These are phyloP conservation scores for Lemur catta DNA, from an alignment of 2,797 vertebrate species.

Conservation along the genomic window DNA sequence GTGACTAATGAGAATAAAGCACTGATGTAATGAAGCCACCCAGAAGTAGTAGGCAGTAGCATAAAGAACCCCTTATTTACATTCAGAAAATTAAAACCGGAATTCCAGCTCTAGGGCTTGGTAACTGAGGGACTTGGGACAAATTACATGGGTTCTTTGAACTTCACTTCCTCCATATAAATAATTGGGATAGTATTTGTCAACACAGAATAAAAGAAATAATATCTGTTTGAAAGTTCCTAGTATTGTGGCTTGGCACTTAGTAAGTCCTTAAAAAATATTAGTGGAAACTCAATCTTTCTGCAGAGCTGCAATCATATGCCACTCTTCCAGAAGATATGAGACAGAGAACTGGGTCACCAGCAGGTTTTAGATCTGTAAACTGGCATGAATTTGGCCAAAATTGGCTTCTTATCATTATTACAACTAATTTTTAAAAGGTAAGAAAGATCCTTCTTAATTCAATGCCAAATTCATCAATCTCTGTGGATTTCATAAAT, in stretches of 20 bases:
- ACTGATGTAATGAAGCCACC: background rate
- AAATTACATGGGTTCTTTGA: background rate
- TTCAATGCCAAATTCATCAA: background rate
- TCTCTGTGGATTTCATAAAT: background rate
- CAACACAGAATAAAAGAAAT: background rate
- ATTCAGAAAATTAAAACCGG: slow-evolving; percentile 12
- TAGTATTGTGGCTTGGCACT: background rate
- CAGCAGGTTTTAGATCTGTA: background rate
- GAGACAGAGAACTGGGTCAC: background rate
- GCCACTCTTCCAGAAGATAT: background rate
- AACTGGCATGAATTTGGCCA: background rate
- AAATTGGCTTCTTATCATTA: background rate
- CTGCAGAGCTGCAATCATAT: background rate
- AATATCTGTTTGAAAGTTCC: background rate
- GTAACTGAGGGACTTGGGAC: background rate
- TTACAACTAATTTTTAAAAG: slow-evolving; percentile 3
- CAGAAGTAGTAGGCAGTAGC: background rate
- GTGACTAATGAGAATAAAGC: slow-evolving; percentile 27
- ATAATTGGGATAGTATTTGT: background rate
- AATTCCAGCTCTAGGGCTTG: background rate
- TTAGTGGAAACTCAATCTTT: background rate
- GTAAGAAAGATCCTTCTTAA: background rate
- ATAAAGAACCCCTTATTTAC: background rate
- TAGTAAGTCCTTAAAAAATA: background rate
- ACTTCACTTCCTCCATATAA: background rate